Evolutionary conservation across 2,888 invertebrate species (phyloP), one percentile per base, ranked within the genome.

Genomic region (Catocala sponsa): DNA sequence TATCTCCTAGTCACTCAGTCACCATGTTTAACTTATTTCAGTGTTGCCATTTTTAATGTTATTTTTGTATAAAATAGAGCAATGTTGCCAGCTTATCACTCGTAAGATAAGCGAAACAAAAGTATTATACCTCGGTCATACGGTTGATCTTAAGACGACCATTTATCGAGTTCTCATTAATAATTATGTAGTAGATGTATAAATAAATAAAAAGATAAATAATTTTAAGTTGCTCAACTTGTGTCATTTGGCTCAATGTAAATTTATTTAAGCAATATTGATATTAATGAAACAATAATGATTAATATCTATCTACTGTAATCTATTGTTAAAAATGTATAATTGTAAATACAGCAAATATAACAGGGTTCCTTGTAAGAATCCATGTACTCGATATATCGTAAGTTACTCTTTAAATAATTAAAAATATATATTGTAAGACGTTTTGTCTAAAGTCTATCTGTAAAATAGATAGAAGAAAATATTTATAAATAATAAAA

Each of bases 301-400:
- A 60, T 73, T 73, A 46, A 69, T 69, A 47, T 74, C 66, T 78
- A 61, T 74, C 66, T 78, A 72, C 52, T 67, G 52, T 70, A 63
- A 63, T 58, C 61, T 60, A 61, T 60, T 60, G 57, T 56, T 55
- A 71, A 52, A 55, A 44, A 32, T 76, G 73, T 71, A 73, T 60
- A 76, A 69, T 65, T 78, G 74, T 76, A 70, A 59, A 76, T 76
- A 78, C 55, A 69, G 64, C 42, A 76, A 72, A 68, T 76, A 55
- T 75, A 68, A 86, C 85, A 87, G 86, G 87, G 85, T 86, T 87
- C 80, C 73, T 81, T 58, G 62, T 70, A 78, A 79, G 82, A 85
- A 86, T 85, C 85, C 81, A 58, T 72, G 54, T 65, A 73, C 69
- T 70, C 68, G 55, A 68, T 68, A 63, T 67, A 66, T 63, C 70